phyloP scores from a whole-genome alignment of 2,888 invertebrate genomes.

The Sinhomidia bicolor region DNA sequence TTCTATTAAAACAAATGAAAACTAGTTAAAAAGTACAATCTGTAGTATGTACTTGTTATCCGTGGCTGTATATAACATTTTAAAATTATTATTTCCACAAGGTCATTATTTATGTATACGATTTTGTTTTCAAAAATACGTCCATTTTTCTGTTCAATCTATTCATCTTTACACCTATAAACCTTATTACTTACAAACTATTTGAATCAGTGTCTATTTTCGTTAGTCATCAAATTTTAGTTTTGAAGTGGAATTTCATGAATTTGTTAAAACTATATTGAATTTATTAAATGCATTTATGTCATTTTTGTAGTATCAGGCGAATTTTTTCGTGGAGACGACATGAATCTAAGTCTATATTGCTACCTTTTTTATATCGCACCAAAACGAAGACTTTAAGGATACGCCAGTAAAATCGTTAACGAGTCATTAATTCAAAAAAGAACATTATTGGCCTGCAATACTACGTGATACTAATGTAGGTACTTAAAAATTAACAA shows the following conservation, averaged over 20 bases:
- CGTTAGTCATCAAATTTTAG: background rate
- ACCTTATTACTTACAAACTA: background rate
- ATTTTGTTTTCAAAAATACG: background rate
- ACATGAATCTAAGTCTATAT: background rate
- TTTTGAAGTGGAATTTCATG: background rate
- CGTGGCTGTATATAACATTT: no score
- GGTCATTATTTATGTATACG: no score
- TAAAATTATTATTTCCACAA: no score
- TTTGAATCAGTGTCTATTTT: background rate
- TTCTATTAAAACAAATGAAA: background rate
- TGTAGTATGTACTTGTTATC: no score
- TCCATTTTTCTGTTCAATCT: background rate
- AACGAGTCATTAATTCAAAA: conserved; percentile 6
- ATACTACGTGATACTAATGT: no score
- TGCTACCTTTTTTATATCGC: background rate
- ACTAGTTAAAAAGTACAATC: background rate
- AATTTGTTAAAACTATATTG: background rate
- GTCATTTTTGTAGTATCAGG: conserved; percentile 12
- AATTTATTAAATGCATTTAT: conserved; percentile 7
- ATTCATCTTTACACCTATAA: background rate
- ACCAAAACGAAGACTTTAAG: background rate
- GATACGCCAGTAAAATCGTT: conserved; percentile 1
- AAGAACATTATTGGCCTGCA: conserved; percentile 18
- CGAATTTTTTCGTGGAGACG: background rate
- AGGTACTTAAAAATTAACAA: background rate